Evolutionary conservation across 2,113 vertebrate genomes (phyloP), one percentile per base, ranked within the genome.

Genomic region (Lipophrys pholis): DNA sequence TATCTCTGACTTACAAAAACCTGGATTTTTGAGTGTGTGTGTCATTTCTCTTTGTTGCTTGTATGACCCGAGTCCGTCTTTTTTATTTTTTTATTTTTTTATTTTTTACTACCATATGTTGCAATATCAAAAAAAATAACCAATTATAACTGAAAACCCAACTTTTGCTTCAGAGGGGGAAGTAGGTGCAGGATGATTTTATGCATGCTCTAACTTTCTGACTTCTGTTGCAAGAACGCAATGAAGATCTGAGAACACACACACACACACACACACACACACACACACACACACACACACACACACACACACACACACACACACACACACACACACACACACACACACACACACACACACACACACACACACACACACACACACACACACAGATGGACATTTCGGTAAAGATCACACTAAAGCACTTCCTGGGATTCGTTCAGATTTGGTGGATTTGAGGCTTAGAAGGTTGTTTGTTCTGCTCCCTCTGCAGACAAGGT

Each of bases 391-490:
- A 90, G 75, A 87, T 80, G 82, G 79, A 80, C 80, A 67, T 65
- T 41, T 74, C 77, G 57, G 1, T 76, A 73, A 59, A 62, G 72
- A 76, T 82, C 76, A 76, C n/a, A 62, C 40, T 38, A 83, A 80
- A 85, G 42, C 75, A 72, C 71, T 64, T 71, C 16, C 51, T 77
- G 36, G n/a, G 46, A 70, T 88, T 81, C 55, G 48, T 84, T 84
- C 59, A 79, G 78, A 88, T 86, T 75, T 45, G 59, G 43, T 66
- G 80, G 87, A 89, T 90, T 82, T 82, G 51, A 69, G 68, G 78
- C 82, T 90, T 69, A 85, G 60, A 52, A 52, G 55, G 61, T 77
- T 84, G 83, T 90, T 90, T 90, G 81, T 49, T 89, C 70, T 68
- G 17, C 58, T 90, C 69, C 64, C 74, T 76, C 78, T 58, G 81